These are phyloP conservation scores for Epinephelus fuscoguttatus DNA, from an alignment of 2,113 vertebrate genomes.

Conservation along the genomic window DNA sequence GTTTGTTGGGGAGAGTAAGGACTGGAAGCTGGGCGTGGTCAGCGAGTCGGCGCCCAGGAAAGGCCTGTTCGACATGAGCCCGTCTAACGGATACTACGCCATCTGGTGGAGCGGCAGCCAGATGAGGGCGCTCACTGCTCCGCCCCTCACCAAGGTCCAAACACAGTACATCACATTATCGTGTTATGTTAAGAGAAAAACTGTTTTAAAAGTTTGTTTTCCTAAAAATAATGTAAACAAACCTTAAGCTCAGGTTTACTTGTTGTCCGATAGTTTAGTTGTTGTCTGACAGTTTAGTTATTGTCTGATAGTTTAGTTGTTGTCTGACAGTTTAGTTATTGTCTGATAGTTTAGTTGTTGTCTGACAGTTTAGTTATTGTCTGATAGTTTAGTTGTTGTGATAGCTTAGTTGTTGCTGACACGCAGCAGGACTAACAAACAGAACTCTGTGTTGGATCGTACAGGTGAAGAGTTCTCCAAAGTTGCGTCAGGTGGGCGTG, in stretches of 20 bases:
- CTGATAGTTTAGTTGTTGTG: too few relatives aligned
- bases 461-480: constrained; percentile 73
- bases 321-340: too few relatives aligned
- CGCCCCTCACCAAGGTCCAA: constrained; percentile 75
- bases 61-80: constrained; percentile 86
- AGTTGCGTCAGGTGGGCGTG: constrained; percentile 80
- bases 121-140: constrained; percentile 75
- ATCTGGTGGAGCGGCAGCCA: constrained; percentile 83
- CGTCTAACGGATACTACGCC: constrained; percentile 78
- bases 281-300: too few relatives aligned
- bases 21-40: constrained; percentile 86
- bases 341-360: too few relatives aligned
- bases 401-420: too few relatives aligned
- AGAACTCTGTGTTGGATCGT: not conserved
- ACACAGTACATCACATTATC: not conserved
- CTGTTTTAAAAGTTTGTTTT: too few relatives aligned
- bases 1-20: constrained; percentile 78
- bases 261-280: too few relatives aligned
- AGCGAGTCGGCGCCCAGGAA: constrained; percentile 81
- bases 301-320: too few relatives aligned
- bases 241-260: too few relatives aligned
- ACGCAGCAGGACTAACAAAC: too few relatives aligned
- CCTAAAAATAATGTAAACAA: too few relatives aligned
- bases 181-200: not conserved
- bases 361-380: too few relatives aligned